Conservation (phyloP, 2,888 invertebrate species). For the Agrotis ipsilon region DNA sequence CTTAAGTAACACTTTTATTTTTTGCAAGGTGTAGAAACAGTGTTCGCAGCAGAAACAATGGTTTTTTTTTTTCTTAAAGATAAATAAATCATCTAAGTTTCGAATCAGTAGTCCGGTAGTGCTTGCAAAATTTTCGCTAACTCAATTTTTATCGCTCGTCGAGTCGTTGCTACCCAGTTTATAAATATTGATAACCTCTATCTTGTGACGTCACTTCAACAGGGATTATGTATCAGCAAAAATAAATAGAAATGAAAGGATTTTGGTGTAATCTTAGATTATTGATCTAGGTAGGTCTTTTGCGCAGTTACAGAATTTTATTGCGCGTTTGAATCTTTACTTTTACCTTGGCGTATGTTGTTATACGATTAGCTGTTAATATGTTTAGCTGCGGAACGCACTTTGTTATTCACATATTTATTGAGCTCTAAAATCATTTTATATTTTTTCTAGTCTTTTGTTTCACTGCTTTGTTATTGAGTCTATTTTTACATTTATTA, state of each 20-base stretch:
- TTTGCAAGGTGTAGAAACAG: no score
- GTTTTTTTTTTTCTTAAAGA: constrained; percentile 7
- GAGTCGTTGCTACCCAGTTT: constrained; percentile 56
- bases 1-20: constrained; percentile 3
- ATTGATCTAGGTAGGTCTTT: constrained; percentile 12
- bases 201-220: constrained; percentile 52
- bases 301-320: constrained; percentile 31
- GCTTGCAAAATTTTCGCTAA: constrained; percentile 18
- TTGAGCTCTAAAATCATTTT: not conserved
- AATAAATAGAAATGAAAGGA: constrained; percentile 47
- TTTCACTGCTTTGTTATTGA: constrained; percentile 5
- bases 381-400: not conserved
- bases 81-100: constrained; percentile 11
- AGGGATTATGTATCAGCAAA: constrained; percentile 42
- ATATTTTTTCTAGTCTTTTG: not conserved
- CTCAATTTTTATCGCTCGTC: constrained; percentile 47
- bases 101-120: constrained; percentile 20
- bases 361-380: not conserved
- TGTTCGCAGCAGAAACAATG: no score
- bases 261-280: constrained; percentile 24
- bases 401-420: not conserved
- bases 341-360: constrained; percentile 7
- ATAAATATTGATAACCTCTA: constrained; percentile 42
- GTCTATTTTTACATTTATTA: constrained; percentile 38
- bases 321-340: constrained; percentile 14